Evolutionary conservation across 2,113 vertebrate genomes (phyloP).

Genomic region (Lasiurus borealis): DNA sequence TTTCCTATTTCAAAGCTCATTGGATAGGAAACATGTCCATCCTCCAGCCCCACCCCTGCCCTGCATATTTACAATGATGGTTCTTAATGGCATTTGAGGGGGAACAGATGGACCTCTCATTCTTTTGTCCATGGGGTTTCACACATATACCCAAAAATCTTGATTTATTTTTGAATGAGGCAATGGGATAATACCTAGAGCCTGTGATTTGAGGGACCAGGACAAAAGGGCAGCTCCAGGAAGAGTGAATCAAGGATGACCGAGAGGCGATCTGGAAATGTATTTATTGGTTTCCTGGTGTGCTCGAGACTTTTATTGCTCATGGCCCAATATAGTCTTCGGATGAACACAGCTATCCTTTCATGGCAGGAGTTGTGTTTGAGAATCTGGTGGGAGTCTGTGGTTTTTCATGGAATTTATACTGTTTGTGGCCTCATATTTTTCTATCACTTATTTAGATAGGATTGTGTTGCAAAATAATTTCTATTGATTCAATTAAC

Average conservation of each 20-base stretch:
- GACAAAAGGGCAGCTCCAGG: background rate
- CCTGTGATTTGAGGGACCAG: background rate
- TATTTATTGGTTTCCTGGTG: background rate
- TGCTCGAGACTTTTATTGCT: background rate
- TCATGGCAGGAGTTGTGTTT: background rate
- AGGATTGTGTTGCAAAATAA: background rate
- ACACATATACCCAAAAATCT: background rate
- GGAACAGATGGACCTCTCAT: background rate
- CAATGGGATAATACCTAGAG: background rate
- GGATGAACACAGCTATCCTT: constrained; percentile 46
- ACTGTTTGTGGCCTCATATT: background rate
- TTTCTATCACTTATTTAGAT: constrained; percentile 31
- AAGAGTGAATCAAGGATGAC: background rate
- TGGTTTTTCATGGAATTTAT: constrained; percentile 2
- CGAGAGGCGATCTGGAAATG: constrained; percentile 40
- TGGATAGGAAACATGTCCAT: background rate
- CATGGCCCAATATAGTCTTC: background rate
- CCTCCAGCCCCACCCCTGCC: fast-evolving
- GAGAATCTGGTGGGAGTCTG: constrained; percentile 21
- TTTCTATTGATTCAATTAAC: background rate
- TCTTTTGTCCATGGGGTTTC: background rate
- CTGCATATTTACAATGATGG: fast-evolving
- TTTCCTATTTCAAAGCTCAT: background rate
- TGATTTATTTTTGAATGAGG: background rate
- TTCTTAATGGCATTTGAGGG: background rate